A percentile compares a stretch with the other conserved stretches of the same genome.
Evolutionary conservation across 1,140 invertebrate genomes (phyloP).

Genomic region (Drosophila navojoa): DNA sequence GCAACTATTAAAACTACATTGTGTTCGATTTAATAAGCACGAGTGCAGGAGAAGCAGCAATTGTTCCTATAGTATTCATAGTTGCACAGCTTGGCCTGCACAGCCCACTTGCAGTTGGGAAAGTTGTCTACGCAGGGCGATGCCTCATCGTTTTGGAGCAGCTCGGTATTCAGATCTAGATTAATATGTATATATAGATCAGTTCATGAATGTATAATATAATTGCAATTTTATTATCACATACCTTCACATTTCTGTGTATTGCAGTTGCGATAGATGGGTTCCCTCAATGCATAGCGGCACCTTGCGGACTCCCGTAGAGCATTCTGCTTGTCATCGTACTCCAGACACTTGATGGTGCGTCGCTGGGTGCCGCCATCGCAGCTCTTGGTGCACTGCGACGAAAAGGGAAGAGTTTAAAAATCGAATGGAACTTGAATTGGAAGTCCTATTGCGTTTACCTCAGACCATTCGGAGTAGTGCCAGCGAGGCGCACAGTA

Average conservation of each 20-base stretch:
- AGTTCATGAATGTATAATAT: neutral
- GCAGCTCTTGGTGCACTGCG: slow-evolving; percentile 86
- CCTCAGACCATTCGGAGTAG: slow-evolving; percentile 87
- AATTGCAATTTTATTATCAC: no score
- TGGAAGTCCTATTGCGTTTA: slow-evolving; percentile 43
- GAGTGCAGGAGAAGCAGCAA: slow-evolving; percentile 86
- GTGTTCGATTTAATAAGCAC: slow-evolving; percentile 23
- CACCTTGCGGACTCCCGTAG: slow-evolving; percentile 84
- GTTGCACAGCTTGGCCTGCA: slow-evolving; percentile 91
- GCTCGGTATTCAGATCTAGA: slow-evolving; percentile 63
- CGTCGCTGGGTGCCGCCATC: slow-evolving; percentile 87
- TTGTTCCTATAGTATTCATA: slow-evolving; percentile 91
- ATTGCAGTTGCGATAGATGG: slow-evolving; percentile 86
- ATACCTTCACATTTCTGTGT: slow-evolving; percentile 85
- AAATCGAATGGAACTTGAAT: no score
- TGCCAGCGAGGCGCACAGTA: slow-evolving; percentile 87
- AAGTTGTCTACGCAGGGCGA: slow-evolving; percentile 88
- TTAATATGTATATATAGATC: neutral
- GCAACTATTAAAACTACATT: slow-evolving; percentile 36
- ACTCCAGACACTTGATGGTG: slow-evolving; percentile 86
- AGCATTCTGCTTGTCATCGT: slow-evolving; percentile 83
- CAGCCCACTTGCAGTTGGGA: slow-evolving; percentile 89
- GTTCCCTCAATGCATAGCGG: slow-evolving; percentile 85
- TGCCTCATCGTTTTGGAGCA: slow-evolving; percentile 64
- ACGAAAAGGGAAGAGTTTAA: neutral